Percentiles rank a stretch among this genome's conserved stretches.
phyloP scores from a whole-genome alignment of 1,140 invertebrate genomes.

The Mamestra configurata region DNA sequence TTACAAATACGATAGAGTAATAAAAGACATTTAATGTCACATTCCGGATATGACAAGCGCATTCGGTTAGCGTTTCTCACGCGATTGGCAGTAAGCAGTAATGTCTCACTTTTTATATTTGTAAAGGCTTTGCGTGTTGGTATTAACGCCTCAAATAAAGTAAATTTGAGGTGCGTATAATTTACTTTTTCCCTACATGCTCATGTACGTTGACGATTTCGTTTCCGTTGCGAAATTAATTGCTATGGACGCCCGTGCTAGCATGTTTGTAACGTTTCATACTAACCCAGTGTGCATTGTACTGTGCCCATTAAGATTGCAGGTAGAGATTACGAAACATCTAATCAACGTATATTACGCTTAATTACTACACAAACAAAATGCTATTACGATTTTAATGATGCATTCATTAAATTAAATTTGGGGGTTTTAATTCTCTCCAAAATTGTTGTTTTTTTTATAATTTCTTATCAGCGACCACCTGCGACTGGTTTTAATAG shows the following conservation, averaged over 20 bases:
- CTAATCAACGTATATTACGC: constrained; percentile 2
- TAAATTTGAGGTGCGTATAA: constrained; percentile 45
- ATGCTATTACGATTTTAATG: neutral
- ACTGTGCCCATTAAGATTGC: constrained; percentile 39
- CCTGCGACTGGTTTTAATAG: neutral
- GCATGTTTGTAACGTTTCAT: constrained; percentile 32
- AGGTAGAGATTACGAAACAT: constrained; percentile 30
- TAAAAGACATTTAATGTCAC: constrained; percentile 50
- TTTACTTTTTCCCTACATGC: constrained; percentile 47
- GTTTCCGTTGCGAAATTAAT: constrained; percentile 56
- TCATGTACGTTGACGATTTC: constrained; percentile 51
- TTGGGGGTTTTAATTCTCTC: too few species aligned
- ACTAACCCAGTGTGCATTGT: constrained; percentile 40
- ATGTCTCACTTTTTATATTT: constrained; percentile 54
- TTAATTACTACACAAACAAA: constrained; percentile 7
- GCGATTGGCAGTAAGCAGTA: constrained; percentile 48
- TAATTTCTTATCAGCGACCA: neutral
- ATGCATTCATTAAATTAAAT: neutral
- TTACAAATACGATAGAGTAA: constrained; percentile 42
- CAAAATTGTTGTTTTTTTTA: neutral
- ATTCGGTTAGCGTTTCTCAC: constrained; percentile 49
- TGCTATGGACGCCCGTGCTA: constrained; percentile 14
- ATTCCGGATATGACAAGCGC: constrained; percentile 50
- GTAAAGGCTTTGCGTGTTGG: constrained; percentile 53
- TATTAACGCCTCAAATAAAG: constrained; percentile 49